Conservation (phyloP, 2,888 invertebrate genomes). For the Hypselothyrea guttata region DNA sequence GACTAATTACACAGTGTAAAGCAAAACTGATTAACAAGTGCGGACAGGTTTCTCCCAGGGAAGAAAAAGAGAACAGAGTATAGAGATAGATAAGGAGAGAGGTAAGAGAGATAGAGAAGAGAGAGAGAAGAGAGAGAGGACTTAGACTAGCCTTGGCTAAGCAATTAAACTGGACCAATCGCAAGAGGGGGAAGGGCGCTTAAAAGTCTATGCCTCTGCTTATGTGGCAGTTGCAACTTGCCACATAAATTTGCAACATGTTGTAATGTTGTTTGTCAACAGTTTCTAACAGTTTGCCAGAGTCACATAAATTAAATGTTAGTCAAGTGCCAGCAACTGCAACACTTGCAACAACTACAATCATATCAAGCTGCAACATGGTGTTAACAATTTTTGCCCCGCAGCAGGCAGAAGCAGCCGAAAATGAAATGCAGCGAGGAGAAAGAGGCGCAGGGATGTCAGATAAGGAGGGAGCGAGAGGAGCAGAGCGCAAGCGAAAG, state of each 20-base stretch:
- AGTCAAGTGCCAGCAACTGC: constrained; percentile 63
- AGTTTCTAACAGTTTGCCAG: constrained; percentile 69
- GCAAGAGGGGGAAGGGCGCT: neutral
- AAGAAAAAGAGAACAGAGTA: too few species aligned
- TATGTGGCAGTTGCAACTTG: constrained; percentile 70
- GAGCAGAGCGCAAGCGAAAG: constrained; percentile 1
- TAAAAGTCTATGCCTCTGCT: constrained; percentile 47
- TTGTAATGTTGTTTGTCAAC: constrained; percentile 78
- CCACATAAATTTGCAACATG: constrained; percentile 74
- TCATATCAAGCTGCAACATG: constrained; percentile 57
- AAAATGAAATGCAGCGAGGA: constrained; percentile 32
- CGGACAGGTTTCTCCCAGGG: neutral
- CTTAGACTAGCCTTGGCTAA: neutral
- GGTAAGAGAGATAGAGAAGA: neutral
- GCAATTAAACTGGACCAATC: constrained; percentile 48
- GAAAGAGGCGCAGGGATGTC: neutral
- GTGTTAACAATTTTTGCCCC: constrained; percentile 73
- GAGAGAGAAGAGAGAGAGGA: neutral
- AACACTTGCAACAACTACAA: constrained; percentile 33
- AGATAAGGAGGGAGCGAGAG: neutral
- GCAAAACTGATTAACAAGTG: constrained; percentile 13
- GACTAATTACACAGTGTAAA: constrained; percentile 17
- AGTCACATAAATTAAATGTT: constrained; percentile 72
- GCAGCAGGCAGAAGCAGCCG: constrained; percentile 37
- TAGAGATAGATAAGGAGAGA: too few species aligned